Evolutionary conservation across 2,888 invertebrate species (phyloP), one percentile per base, ranked within the genome.

Genomic region (Trissolcus japonicus): DNA sequence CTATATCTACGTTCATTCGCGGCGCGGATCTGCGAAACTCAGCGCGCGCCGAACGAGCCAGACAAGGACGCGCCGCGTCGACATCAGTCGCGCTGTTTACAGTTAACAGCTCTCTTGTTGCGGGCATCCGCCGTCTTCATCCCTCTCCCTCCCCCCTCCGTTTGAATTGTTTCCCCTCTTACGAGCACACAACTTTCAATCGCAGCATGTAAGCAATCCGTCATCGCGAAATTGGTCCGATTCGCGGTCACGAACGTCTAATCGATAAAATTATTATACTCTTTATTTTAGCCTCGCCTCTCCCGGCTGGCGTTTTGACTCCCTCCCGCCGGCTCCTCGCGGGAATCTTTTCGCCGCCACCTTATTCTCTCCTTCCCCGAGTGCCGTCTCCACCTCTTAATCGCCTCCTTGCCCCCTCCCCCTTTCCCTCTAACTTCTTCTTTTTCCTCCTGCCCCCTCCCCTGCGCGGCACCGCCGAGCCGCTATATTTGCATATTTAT

Each of bases 401-500:
- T 51, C 51, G 17, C 29, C 48, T 59, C 55, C 48, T 16, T 35
- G 17, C 29, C 17, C 50, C 25, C 29, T 53, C n/a, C 41, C 16
- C 29, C 19, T 17, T 40, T 25, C 73, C 78, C 56, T 57, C 68
- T 74, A 73, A 59, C 75, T 73, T 43, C 66, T 75, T 78, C 79
- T 80, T 80, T 79, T 80, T 77, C 78, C 80, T 69, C 72, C 69
- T 71, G 78, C 73, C 77, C 81, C 75, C 71, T 71, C 79, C 74
- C 77, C 81, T 79, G 35, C 9, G 9, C 35, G 35, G 79, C 80
- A 69, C 81, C 82, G 77, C 75, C 75, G 76, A 80, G 82, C 83
- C 83, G 80, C 82, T 80, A 83, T 84, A 88, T 88, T 88, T 87
- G 87, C 88, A 88, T 89, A 89, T 89, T 89, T 88, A 88, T 88